Conservation (phyloP, 2,888 invertebrate genomes). For the Acrobasis consociella region DNA sequence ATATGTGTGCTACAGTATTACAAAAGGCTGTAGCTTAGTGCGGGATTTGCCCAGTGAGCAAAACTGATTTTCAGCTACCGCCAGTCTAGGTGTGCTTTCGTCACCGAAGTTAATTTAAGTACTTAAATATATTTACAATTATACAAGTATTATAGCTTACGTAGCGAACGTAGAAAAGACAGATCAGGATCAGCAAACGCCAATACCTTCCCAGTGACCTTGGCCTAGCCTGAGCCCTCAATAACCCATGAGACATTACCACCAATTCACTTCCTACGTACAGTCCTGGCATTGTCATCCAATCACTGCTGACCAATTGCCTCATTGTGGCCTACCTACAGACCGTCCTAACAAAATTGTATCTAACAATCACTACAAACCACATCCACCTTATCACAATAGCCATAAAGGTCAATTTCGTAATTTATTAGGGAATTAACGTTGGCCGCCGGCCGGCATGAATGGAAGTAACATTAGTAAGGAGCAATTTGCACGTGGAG, state of each 20-base stretch:
- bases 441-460: not conserved
- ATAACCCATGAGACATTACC: not conserved
- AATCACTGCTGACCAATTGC: conserved; percentile 44
- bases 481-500: conserved; percentile 15
- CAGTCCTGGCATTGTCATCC: conserved; percentile 42
- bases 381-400: conserved; percentile 21
- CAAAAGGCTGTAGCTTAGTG: too few species aligned
- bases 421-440: conserved; percentile 9
- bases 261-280: conserved; percentile 25
- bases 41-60: too few species aligned
- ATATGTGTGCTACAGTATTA: too few species aligned
- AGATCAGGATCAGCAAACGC: too few species aligned
- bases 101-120: too few species aligned
- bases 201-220: not conserved
- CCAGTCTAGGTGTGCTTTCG: too few species aligned
- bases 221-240: conserved; percentile 5
- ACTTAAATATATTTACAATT: too few species aligned
- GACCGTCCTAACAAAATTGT: conserved; percentile 25
- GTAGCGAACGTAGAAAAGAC: too few species aligned
- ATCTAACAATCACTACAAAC: not conserved
- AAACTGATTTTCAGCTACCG: too few species aligned
- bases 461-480: conserved; percentile 11
- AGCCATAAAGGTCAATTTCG: conserved; percentile 20
- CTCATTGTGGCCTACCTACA: conserved; percentile 41
- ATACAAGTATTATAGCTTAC: too few species aligned